Base-by-base conservation (phyloP, 2,113 vertebrate species). In the Corythaixoides concolor region DNA sequence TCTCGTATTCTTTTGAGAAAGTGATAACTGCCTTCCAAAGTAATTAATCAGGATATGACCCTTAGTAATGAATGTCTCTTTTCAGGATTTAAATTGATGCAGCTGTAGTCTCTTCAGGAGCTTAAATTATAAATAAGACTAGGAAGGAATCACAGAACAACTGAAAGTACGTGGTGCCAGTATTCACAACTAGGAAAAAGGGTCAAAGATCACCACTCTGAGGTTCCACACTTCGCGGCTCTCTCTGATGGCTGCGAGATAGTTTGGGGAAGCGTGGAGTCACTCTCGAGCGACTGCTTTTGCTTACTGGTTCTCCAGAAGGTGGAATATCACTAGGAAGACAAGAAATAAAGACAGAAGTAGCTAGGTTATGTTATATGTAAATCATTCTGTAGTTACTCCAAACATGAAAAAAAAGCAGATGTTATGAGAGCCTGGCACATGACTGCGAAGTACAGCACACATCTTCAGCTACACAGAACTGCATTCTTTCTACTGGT, bases 201-300 rank as follows among this genome's bases (percentile, higher is more conserved):
- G 94, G 80, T 99, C 98, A 99, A 86, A 99, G 99, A 95, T 99
- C 99, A 4, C 99, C 99, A 2, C 99, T 99, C 96, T 99, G 99
- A 21, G 99, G 99, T 73, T 99, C 99, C 49, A 98, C 98, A 58
- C 98, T 99, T 39, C 99, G 98, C 4, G 98, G 88, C 45, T 99
- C 99, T 85, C 98, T 97, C 5, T 97, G 98, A 15, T 98, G 98
- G 74, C 95, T 97, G 74, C 99, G 99, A 59, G 99, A 98, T 75
- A 99, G 98, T 86, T 98, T 98, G 58, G 99, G 98, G 93, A 99
- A 99, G 49, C 98, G 99, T 1, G 99, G 96, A 13, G 98, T 97
- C 8, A 95, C 98, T 94, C 98, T 99, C 15, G 98, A 98, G 52
- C 98, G 98, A 49, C n/a, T 98, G 49, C 97, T 98, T 97, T 98